phyloP scores from a whole-genome alignment of 2,113 vertebrate species.

The Paraplagusia blochii region DNA sequence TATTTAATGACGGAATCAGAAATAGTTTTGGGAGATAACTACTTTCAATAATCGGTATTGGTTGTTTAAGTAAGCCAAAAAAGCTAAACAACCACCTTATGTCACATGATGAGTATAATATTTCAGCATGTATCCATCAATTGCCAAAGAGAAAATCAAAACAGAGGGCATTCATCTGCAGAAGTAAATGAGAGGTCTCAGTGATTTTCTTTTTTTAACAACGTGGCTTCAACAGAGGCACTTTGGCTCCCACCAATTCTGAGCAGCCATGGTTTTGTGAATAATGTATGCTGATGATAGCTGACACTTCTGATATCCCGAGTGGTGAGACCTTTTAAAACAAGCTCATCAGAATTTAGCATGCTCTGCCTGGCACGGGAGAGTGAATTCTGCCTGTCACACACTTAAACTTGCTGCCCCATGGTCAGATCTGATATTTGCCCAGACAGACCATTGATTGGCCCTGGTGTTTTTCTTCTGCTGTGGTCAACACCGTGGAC shows the following conservation, averaged over 20 bases:
- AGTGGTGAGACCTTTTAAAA: conserved; percentile 72
- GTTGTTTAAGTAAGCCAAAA: too few species aligned
- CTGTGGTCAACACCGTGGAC: conserved; percentile 38
- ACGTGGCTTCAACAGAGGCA: conserved; percentile 7
- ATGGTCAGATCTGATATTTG: conserved; percentile 71
- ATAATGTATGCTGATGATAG: conserved; percentile 48
- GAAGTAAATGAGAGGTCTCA: too few species aligned
- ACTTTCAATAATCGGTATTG: too few species aligned
- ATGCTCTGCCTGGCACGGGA: conserved; percentile 48
- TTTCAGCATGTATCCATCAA: too few species aligned
- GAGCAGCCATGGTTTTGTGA: conserved; percentile 11
- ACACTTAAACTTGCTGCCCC: conserved; percentile 60
- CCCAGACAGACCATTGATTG: conserved; percentile 60
- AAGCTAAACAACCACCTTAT: too few species aligned
- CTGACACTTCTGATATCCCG: conserved; percentile 62
- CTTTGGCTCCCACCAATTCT: not conserved
- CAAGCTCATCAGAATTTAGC: conserved; percentile 68
- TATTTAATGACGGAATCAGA: too few species aligned
- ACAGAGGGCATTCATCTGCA: too few species aligned
- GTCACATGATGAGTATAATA: too few species aligned
- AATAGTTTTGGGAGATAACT: too few species aligned
- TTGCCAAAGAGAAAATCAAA: too few species aligned
- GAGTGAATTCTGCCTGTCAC: conserved; percentile 64
- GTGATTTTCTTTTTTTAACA: too few species aligned
- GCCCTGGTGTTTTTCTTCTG: conserved; percentile 58